phyloP scores from a whole-genome alignment of 2,888 invertebrate species.

The Pyrgus malvae region DNA sequence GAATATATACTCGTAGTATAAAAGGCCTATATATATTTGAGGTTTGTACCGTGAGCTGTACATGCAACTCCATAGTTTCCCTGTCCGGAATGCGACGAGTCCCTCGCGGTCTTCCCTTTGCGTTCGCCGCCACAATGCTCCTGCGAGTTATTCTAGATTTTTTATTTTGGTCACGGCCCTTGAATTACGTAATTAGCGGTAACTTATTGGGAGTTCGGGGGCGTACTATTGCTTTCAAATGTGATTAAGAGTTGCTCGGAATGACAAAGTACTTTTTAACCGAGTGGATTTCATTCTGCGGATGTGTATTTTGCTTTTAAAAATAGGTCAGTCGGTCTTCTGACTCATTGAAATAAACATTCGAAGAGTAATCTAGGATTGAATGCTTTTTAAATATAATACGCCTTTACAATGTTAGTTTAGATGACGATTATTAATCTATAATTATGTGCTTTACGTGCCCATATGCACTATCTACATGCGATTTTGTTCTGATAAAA shows the following conservation, averaged over 20 bases:
- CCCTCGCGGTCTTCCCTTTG: constrained; percentile 51
- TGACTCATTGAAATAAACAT: neutral
- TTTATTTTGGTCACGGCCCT: constrained; percentile 72
- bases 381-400: too few relatives aligned
- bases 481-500: too few relatives aligned
- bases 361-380: too few relatives aligned
- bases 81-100: constrained; percentile 29
- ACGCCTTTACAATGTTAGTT: too few relatives aligned
- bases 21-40: too few relatives aligned
- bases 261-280: constrained; percentile 27
- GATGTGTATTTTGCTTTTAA: constrained; percentile 1
- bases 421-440: too few relatives aligned
- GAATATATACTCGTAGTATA: too few relatives aligned
- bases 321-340: constrained; percentile 12
- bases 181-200: constrained; percentile 76
- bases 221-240: constrained; percentile 56
- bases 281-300: constrained; percentile 6
- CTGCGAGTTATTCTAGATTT: constrained; percentile 56
- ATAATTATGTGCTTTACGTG: too few relatives aligned
- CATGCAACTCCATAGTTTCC: constrained; percentile 36
- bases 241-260: constrained; percentile 49
- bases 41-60: neutral
- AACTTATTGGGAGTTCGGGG: constrained; percentile 63
- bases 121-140: constrained; percentile 59
- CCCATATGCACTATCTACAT: too few relatives aligned